Percentiles rank a stretch among this genome's conserved stretches.
phyloP scores from a whole-genome alignment of 2,797 vertebrate species.

The Siniperca undulata region DNA sequence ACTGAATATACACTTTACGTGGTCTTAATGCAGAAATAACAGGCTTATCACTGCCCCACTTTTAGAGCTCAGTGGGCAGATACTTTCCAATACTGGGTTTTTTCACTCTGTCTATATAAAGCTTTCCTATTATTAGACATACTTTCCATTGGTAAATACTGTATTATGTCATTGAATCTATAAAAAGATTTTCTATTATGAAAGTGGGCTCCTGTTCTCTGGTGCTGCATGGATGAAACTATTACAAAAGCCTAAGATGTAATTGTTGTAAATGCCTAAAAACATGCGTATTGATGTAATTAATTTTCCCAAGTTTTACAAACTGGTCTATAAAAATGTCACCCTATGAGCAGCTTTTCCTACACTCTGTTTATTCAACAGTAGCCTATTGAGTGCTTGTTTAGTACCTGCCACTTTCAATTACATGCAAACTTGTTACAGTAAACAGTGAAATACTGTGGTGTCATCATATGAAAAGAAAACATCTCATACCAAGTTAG shows the following conservation, averaged over 20 bases:
- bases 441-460: background rate
- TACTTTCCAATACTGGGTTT: slow-evolving; percentile 21
- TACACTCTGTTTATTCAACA: slow-evolving; percentile 6
- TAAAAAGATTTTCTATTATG: slow-evolving; percentile 28
- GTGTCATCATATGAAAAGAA: background rate
- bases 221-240: slow-evolving; percentile 1
- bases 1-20: background rate
- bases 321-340: background rate
- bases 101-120: slow-evolving; percentile 22
- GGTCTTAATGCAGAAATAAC: background rate
- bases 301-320: too few species aligned
- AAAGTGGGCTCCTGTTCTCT: background rate
- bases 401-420: background rate
- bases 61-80: background rate
- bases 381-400: background rate
- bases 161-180: slow-evolving; percentile 14
- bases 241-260: background rate
- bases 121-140: slow-evolving; percentile 39
- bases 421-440: background rate
- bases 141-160: slow-evolving; percentile 38
- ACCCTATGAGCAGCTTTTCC: background rate
- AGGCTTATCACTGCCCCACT: background rate
- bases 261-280: background rate
- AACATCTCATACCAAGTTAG: background rate
- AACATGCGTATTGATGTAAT: background rate